phyloP scores from a whole-genome alignment of 2,797 vertebrate genomes.

The Champsocephalus gunnari region DNA sequence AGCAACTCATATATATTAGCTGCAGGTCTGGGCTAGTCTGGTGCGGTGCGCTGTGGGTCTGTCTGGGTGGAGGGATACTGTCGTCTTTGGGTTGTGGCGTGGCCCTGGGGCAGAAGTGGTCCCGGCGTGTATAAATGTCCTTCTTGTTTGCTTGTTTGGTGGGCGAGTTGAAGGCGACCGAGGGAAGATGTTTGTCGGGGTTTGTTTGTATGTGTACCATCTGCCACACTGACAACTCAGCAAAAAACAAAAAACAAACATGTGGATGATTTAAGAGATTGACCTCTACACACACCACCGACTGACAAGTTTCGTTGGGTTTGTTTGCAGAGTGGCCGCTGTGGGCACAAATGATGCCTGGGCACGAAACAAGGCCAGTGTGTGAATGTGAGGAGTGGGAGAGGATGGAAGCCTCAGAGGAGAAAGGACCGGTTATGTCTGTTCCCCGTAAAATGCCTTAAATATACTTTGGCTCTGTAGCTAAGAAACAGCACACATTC shows the following conservation, averaged over 20 bases:
- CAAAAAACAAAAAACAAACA: slow-evolving; percentile 63
- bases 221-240: slow-evolving; percentile 57
- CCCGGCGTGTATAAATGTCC: slow-evolving; percentile 53
- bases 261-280: slow-evolving; percentile 52
- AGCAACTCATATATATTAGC: slow-evolving; percentile 67
- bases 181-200: slow-evolving; percentile 50
- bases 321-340: slow-evolving; percentile 68
- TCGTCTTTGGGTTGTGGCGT: slow-evolving; percentile 45
- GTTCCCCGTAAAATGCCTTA: slow-evolving; percentile 40
- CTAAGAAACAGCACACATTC: slow-evolving; percentile 36
- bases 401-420: slow-evolving; percentile 35
- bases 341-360: slow-evolving; percentile 59
- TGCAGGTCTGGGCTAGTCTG: slow-evolving; percentile 38
- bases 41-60: slow-evolving; percentile 26
- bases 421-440: slow-evolving; percentile 54
- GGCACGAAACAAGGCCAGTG: slow-evolving; percentile 52
- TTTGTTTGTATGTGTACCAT: slow-evolving; percentile 28
- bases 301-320: slow-evolving; percentile 41
- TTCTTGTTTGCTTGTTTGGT: slow-evolving; percentile 66
- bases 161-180: slow-evolving; percentile 37
- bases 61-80: slow-evolving; percentile 57
- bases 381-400: slow-evolving; percentile 38
- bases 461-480: slow-evolving; percentile 32
- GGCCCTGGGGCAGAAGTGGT: slow-evolving; percentile 58
- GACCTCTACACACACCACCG: slow-evolving; percentile 42